Evolutionary conservation across 2,888 invertebrate genomes (phyloP), one percentile per base, ranked within the genome.

Genomic region (Sinodicranocentrus sp.): DNA sequence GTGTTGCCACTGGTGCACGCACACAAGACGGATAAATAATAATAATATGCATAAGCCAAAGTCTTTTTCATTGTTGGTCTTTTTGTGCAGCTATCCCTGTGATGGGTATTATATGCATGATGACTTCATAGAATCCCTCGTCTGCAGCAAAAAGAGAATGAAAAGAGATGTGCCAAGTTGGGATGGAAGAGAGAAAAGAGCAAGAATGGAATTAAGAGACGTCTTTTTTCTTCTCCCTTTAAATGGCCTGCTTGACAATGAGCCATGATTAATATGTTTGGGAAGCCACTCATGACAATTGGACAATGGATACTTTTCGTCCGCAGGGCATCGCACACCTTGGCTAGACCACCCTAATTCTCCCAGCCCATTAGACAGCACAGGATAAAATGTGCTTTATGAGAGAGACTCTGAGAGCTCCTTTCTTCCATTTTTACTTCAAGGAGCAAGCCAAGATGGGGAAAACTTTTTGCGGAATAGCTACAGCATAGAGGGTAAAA

Each of bases 231-330:
- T 39, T 48, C 17, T 84, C 75, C 80, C 84, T 82, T 84, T 85
- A 87, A 87, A 87, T 85, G 82, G 82, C 73, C 83, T 84, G 48
- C 83, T 85, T 87, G 87, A 88, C 88, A 88, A 88, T 87, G 86
- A 84, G 61, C 70, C 80, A 87, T 88, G 87, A 88, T 88, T 88
- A 88, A 88, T 88, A 88, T 88, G 87, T 88, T 88, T 88, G 86
- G 86, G 88, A 88, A 88, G 84, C 87, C 86, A 87, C 86, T 88
- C 88, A 87, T 88, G 88, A 88, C 87, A 88, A 87, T 86, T 79
- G 78, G 82, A 88, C 87, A 88, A 88, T 87, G 86, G 86, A 86
- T 84, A 85, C 85, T 86, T 87, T 82, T 83, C 73, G 84, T 86
- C 88, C 85, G 77, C 72, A 84, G 86, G 87, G 85, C 86, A 87